Base-by-base conservation (phyloP, 2,888 invertebrate species). In the Oscheius myriophilus region DNA sequence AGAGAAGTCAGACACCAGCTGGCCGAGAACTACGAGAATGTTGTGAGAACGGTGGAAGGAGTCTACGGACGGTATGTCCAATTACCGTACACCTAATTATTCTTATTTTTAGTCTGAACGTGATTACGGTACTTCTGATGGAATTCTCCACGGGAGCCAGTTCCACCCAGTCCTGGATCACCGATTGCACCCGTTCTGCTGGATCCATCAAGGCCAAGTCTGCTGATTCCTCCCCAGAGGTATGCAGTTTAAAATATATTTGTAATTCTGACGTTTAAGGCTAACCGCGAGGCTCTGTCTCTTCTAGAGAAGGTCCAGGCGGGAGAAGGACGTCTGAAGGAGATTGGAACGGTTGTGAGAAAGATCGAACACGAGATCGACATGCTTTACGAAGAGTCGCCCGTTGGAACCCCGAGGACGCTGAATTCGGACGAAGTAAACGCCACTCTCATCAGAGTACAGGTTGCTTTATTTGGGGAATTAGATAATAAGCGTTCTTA, bases 151-250 rank as follows among this genome's bases (percentile, higher is more conserved):
- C 81, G 4, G 59, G 74, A 18, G 73, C 81, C 12, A 78, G 79
- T 9, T 69, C 73, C 52, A 77, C 80, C 67, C 83, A 84, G 67
- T 83, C 83, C 23, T 84, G 84, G 82, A 79, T 83, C 71, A 82
- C 79, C 6, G 79, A 78, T 49, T 52, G 74, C 21, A 78, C 75
- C 7, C 61, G 74, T 14, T 18, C 67, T 3, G 74, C 72, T 23
- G 78, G 78, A n/a, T 77, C 78, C 43, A 72, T 80, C 52, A 70
- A 73, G 12, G 75, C 74, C 57, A 70, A 67, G 16, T 79, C 80
- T 0, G 81, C 78, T 18, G 79, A 84, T 67, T 77, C 79, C 9
- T 53, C 11, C n/a, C 46, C 46, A 33, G 42, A 43, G 14, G 55
- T 53, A 23, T 25, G n/a, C n/a, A 23, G 49, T 21, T 18, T 54